phyloP scores from a whole-genome alignment of 1,140 invertebrate genomes.

The Mesaphorura yosii region DNA sequence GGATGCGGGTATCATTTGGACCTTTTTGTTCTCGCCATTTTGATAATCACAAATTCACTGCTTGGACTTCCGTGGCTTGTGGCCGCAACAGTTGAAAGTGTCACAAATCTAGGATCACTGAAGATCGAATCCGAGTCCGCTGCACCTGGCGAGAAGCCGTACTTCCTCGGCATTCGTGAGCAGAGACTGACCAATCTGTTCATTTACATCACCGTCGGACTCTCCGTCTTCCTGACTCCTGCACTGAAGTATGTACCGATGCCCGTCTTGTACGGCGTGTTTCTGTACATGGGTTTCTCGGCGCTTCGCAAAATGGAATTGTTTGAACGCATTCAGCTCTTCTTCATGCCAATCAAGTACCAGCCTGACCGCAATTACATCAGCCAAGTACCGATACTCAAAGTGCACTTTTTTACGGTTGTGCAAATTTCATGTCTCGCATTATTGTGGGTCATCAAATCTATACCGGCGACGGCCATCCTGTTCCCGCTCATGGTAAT shows the following conservation, averaged over 20 bases:
- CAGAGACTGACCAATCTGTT: slow-evolving; percentile 36
- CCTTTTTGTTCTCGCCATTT: slow-evolving; percentile 35
- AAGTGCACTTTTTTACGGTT: slow-evolving; percentile 49
- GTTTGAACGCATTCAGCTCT: slow-evolving; percentile 43
- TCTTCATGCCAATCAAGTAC: slow-evolving; percentile 52
- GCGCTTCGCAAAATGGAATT: slow-evolving; percentile 46
- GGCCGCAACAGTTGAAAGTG: slow-evolving; percentile 37
- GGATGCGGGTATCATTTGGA: slow-evolving; percentile 40
- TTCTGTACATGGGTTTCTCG: slow-evolving; percentile 53
- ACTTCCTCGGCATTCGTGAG: slow-evolving; percentile 39
- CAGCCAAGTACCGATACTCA: slow-evolving; percentile 38
- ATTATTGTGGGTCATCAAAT: slow-evolving; percentile 47
- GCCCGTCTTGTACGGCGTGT: slow-evolving; percentile 53
- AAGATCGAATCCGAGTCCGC: slow-evolving; percentile 33
- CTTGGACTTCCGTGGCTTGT: slow-evolving; percentile 41
- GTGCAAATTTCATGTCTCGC: slow-evolving; percentile 47
- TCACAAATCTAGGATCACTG: slow-evolving; percentile 37
- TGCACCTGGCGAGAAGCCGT: slow-evolving; percentile 36
- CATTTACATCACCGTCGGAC: slow-evolving; percentile 36
- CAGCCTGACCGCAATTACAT: slow-evolving; percentile 96
- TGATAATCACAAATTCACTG: slow-evolving; percentile 37
- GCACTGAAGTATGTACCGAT: slow-evolving; percentile 37
- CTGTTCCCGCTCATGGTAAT: slow-evolving; percentile 49
- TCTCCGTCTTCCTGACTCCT: slow-evolving; percentile 37
- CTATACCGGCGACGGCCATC: slow-evolving; percentile 46